A percentile compares a stretch with the other conserved stretches of the same genome.
Conservation (phyloP, 2,113 vertebrate genomes). For the Cheirogaleus medius region DNA sequence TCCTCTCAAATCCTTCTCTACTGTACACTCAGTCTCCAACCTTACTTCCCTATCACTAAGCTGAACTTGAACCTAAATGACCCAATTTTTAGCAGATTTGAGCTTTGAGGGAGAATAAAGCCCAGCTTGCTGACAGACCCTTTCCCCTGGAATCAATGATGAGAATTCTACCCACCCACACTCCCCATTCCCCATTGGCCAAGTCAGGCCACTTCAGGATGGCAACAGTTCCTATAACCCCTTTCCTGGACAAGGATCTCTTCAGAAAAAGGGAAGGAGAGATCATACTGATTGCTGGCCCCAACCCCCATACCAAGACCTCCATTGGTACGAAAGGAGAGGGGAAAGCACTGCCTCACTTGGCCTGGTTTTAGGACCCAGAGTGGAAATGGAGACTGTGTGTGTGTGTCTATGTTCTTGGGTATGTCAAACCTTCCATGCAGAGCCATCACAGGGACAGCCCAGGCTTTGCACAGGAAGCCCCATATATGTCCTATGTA, state of each 20-base stretch:
- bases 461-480: not conserved
- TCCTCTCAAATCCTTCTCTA: not conserved
- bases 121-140: not conserved
- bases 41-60: not conserved
- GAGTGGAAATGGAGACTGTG: not conserved
- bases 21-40: not conserved
- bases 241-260: not conserved
- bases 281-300: not conserved
- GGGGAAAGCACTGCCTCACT: not conserved
- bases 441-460: not conserved
- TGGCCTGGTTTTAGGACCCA: not conserved
- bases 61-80: not conserved
- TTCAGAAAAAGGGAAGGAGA: constrained; percentile 20
- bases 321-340: not conserved
- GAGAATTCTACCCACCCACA: not conserved
- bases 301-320: not conserved
- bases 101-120: not conserved
- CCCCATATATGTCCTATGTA: not conserved
- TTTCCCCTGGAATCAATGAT: not conserved
- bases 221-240: not conserved
- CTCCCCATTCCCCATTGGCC: not conserved
- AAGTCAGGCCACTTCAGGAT: not conserved
- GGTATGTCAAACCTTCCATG: not conserved
- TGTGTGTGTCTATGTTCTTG: not conserved
- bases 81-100: not conserved